These are phyloP conservation scores for Zelostemma sp. DNA, from an alignment of 1,140 invertebrate genomes.

Conservation along the genomic window DNA sequence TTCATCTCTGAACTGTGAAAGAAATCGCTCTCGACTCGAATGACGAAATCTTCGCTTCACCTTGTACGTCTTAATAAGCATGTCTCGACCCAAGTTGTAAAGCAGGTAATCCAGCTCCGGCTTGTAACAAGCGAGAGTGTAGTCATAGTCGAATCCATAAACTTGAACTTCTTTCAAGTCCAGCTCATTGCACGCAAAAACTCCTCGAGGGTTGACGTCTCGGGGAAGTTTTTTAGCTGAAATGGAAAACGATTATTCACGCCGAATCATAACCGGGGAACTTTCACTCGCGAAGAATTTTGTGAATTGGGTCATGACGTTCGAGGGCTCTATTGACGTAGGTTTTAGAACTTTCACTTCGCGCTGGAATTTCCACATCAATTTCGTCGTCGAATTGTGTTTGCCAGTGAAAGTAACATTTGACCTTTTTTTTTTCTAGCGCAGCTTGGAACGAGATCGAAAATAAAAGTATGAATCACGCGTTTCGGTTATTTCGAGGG, in stretches of 20 bases:
- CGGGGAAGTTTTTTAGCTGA: slow-evolving; percentile 88
- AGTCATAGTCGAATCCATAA: slow-evolving; percentile 99
- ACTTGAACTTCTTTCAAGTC: slow-evolving; percentile 92
- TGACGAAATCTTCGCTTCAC: slow-evolving; percentile 75
- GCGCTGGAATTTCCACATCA: slow-evolving; percentile 2
- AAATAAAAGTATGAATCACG: no score
- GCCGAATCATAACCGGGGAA: slow-evolving; percentile 39
- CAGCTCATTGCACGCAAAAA: slow-evolving; percentile 98
- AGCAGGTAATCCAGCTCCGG: slow-evolving; percentile 90
- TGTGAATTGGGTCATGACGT: slow-evolving; percentile 39
- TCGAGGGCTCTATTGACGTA: slow-evolving; percentile 43
- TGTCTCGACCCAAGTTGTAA: slow-evolving; percentile 90
- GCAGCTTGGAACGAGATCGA: no score
- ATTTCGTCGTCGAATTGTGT: not conserved
- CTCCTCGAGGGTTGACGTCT: slow-evolving; percentile 86
- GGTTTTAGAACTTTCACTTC: slow-evolving; percentile 36
- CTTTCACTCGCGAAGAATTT: slow-evolving; percentile 47
- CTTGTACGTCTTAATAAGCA: slow-evolving; percentile 89
- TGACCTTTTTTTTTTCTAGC: not conserved
- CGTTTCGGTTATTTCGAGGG: no score
- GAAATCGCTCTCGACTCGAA: no score
- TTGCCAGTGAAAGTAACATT: not conserved
- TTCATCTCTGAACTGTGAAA: no score
- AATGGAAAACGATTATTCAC: no score
- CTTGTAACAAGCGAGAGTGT: slow-evolving; percentile 96